A percentile compares a stretch with the other conserved stretches of the same genome.
Evolutionary conservation across 1,140 invertebrate genomes (phyloP).

Genomic region (Forficula auricularia): DNA sequence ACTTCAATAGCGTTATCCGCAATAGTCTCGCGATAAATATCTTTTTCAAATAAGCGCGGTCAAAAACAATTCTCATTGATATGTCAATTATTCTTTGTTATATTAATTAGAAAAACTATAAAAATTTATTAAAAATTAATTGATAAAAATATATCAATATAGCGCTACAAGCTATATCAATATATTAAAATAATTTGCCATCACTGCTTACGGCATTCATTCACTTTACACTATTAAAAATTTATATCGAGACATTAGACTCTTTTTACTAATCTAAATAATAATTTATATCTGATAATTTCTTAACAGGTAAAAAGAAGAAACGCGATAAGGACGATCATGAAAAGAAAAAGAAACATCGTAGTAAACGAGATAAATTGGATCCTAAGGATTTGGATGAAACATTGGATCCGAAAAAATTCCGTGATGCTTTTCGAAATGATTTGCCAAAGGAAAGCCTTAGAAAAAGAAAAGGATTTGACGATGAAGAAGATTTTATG

Average conservation of each 20-base stretch:
- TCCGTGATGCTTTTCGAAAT: constrained; percentile 45
- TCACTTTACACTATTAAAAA: neutral
- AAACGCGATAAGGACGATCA: constrained; percentile 46
- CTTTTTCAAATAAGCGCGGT: too few species aligned
- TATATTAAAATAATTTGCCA: too few species aligned
- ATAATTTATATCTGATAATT: neutral
- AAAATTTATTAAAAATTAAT: too few species aligned
- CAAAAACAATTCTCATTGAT: too few species aligned
- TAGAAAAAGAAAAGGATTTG: constrained; percentile 10
- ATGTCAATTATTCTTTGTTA: too few species aligned
- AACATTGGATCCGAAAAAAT: constrained; percentile 38
- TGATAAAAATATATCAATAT: too few species aligned
- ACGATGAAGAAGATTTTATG: constrained; percentile 16
- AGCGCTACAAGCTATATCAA: too few species aligned
- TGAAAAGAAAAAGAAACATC: constrained; percentile 36
- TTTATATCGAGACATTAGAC: neutral
- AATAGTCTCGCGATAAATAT: too few species aligned
- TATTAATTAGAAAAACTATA: too few species aligned
- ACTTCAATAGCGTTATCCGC: too few species aligned
- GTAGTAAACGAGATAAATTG: constrained; percentile 19
- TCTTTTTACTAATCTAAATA: neutral
- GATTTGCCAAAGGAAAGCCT: constrained; percentile 18
- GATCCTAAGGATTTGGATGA: constrained; percentile 34
- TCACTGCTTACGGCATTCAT: neutral
- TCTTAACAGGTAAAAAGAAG: constrained; percentile 30